Conservation (phyloP, 2,888 invertebrate species). For the Cantharis rustica region DNA sequence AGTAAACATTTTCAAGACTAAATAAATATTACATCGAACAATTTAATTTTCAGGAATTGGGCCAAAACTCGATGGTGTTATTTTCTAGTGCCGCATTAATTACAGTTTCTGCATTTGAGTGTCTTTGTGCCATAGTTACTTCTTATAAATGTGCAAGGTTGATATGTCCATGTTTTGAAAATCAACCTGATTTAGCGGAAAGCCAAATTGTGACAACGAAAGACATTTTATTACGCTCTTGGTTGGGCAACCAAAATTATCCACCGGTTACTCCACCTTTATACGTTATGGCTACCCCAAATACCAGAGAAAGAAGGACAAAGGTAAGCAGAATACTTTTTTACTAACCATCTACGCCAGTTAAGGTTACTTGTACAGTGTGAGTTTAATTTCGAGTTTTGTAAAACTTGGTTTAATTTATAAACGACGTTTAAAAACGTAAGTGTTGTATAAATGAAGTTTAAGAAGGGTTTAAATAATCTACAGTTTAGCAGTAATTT, state of each 20-base stretch:
- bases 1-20: neutral
- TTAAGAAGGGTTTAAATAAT: too few species aligned
- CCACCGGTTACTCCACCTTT: conserved; percentile 38
- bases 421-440: too few species aligned
- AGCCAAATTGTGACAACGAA: conserved; percentile 55
- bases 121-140: conserved; percentile 59
- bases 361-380: too few species aligned
- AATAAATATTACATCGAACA: neutral
- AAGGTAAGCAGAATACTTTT: conserved; percentile 35
- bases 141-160: conserved; percentile 62
- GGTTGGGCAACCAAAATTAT: conserved; percentile 60
- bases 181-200: conserved; percentile 45
- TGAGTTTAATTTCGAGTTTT: too few species aligned
- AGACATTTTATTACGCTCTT: conserved; percentile 62
- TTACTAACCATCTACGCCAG: neutral
- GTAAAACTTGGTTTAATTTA: too few species aligned
- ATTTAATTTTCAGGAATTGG: neutral
- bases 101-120: conserved; percentile 63
- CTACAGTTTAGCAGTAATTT: too few species aligned
- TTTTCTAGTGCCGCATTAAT: conserved; percentile 67
- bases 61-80: conserved; percentile 54
- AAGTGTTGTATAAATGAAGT: too few species aligned
- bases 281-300: conserved; percentile 47
- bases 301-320: conserved; percentile 35
- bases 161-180: conserved; percentile 63